Evolutionary conservation across 2,888 invertebrate species (phyloP), one percentile per base, ranked within the genome.

Genomic region (Temnothorax unifasciatus): DNA sequence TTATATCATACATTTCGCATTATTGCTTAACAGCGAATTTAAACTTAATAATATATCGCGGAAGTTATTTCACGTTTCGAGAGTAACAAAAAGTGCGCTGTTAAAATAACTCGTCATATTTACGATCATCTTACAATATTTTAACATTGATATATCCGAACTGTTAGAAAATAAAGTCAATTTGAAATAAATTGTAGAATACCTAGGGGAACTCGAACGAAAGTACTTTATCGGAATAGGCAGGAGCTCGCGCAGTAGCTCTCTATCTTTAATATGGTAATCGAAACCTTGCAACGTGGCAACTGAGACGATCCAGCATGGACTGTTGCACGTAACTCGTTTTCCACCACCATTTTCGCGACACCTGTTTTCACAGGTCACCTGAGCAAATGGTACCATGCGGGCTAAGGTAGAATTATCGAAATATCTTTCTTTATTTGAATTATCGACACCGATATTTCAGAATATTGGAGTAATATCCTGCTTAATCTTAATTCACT

Each of bases 211-310:
- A 59, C 13, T 61, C 15, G 34, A 21, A 59, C 18, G 21, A 50
- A 34, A 54, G 29, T 21, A 18, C 25, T 64, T 54, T 54, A 64
- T 57, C 54, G 44, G 5, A 34, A 44, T 18, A 54, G 18, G 6
- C 44, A 57, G 41, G 18, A 68, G 21, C 29, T 38, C 52, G 13
- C 21, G 34, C 25, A 6, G n/a, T 41, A 66, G 44, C 44, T 77
- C 61, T 69, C 54, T 79, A 79, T 63, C 44, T 83, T 54, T 77
- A 76, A 68, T 76, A 68, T 76, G 47, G 34, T 63, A 69, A 77
- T 77, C 52, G 77, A 15, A 76, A 63, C 2, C 34, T 52, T n/a
- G 69, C 50, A 59, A 50, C 44, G 79, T 52, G 8, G 34, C 69
- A 41, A 34, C 13, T 29, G 50, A 38, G 11, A 69, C 44, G 76